Conservation (phyloP, 2,888 invertebrate genomes). For the Tetragonula carbonaria region DNA sequence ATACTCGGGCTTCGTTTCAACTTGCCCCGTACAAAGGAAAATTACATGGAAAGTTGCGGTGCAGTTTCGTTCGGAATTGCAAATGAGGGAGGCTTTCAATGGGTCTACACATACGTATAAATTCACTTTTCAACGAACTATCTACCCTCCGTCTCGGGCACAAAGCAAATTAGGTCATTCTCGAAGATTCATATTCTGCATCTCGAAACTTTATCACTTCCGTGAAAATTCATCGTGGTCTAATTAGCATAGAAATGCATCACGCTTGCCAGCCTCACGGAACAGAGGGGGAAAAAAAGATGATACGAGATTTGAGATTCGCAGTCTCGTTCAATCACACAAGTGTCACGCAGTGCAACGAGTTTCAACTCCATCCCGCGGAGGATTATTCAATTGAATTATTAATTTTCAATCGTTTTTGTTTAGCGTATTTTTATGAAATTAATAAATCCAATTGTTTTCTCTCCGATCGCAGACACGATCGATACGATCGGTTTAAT, state of each 20-base stretch:
- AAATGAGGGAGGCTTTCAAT: constrained; percentile 32
- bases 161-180: constrained; percentile 52
- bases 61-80: constrained; percentile 56
- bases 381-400: not conserved
- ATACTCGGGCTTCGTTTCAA: constrained; percentile 47
- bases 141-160: constrained; percentile 3
- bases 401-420: not conserved
- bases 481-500: not conserved
- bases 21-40: constrained; percentile 50
- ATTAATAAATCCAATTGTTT: not conserved
- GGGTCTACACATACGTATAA: constrained; percentile 44
- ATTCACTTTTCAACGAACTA: constrained; percentile 48
- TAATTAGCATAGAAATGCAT: constrained; percentile 23
- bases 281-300: not conserved
- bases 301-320: not conserved
- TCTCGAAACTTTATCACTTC: constrained; percentile 21
- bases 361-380: not conserved
- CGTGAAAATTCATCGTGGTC: constrained; percentile 22
- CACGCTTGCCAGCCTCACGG: not conserved
- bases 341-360: not conserved
- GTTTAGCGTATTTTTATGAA: not conserved
- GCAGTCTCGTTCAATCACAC: not conserved
- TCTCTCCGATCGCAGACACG: not conserved
- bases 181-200: constrained; percentile 34
- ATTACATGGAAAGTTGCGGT: constrained; percentile 55